Evolutionary conservation across 2,888 invertebrate genomes (phyloP), one percentile per base, ranked within the genome.

Genomic region (Biston betularia): DNA sequence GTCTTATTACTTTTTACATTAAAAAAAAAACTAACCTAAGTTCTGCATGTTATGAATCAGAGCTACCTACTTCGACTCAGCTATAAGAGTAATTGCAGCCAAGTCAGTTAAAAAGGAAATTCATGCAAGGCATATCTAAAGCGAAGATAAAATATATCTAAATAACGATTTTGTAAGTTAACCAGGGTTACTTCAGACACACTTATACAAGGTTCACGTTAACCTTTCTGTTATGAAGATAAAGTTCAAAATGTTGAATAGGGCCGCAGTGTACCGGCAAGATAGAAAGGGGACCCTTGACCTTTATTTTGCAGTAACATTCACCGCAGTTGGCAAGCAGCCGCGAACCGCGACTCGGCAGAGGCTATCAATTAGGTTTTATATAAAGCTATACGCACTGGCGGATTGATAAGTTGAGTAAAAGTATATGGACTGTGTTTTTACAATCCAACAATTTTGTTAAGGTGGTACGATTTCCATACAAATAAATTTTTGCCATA

Each of bases 311-410:
- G 52, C 45, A 46, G 57, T 45, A 57, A 46, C 63, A 57, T 63
- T 63, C 63, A 63, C 63, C 55, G 42, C 55, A 46, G 63, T 63
- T 63, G 63, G 57, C 63, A 56, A 50, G 42, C 42, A 11, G 63
- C 50, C 63, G 56, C 53, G 46, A 15, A 38, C 15, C 35, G 56
- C 40, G 12, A 24, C 24, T 61, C 53, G n/a, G 46, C 12, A 53
- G 54, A 55, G 62, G 62, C 34, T 33, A 54, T 62, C 53, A 46
- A 46, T 46, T 45, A 0, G 33, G 33, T 53, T 44, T 44, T 33
- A 56, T 38, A 38, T 2, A 24, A 3, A 1, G 24, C 2, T 38
- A 38, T 6, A 6, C 38, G 6, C 38, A 24, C 1, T 24, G 24
- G 24, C 24, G 24, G 24, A 24, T 24, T 24, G 24, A 24, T n/a